These are phyloP conservation scores for Sarcoramphus papa DNA, from an alignment of 2,797 vertebrate species.

Conservation along the genomic window DNA sequence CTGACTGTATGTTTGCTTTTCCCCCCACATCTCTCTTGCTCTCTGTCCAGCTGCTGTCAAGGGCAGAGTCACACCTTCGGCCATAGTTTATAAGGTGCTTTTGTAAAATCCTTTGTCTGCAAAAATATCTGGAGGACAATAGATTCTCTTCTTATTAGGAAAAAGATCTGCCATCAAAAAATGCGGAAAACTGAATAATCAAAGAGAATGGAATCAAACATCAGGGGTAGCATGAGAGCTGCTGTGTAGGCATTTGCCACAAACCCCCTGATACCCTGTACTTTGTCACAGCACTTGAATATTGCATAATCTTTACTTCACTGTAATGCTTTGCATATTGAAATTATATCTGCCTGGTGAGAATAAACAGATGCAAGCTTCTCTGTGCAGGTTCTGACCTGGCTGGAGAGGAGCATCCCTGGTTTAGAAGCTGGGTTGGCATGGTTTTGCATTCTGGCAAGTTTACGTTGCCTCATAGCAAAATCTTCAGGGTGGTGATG, in stretches of 20 bases:
- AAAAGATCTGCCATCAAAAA: not conserved
- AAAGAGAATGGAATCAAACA: not conserved
- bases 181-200: not conserved
- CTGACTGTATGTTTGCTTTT: not conserved
- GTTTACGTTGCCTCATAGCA: not conserved
- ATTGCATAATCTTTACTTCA: not conserved
- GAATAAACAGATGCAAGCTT: not conserved
- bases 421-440: not conserved
- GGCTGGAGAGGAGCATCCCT: not conserved
- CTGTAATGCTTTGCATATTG: not conserved
- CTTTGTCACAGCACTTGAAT: not conserved
- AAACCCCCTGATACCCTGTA: not conserved
- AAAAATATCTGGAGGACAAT: not conserved
- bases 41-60: not conserved
- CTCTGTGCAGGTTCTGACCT: not conserved
- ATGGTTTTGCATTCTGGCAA: not conserved
- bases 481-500: not conserved
- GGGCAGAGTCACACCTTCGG: not conserved
- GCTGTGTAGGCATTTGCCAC: not conserved
- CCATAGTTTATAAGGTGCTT: not conserved
- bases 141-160: not conserved
- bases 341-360: not conserved
- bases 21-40: not conserved
- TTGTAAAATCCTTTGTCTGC: not conserved
- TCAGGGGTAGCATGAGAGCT: not conserved